Evolutionary conservation across 2,797 vertebrate species (phyloP).

Genomic region (Rhinichthys osculus): DNA sequence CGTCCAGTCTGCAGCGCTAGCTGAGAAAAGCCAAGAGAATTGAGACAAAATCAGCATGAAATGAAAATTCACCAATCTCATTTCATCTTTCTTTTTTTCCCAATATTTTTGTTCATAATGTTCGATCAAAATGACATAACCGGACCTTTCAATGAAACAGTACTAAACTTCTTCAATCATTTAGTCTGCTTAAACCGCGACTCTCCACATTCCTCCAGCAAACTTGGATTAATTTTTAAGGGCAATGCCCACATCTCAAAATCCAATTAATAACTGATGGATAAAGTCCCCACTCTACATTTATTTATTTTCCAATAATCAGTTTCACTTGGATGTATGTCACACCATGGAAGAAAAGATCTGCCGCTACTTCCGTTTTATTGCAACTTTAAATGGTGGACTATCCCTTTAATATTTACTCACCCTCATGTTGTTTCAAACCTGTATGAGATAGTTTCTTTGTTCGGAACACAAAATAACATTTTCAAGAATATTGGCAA

Average conservation of each 20-base stretch:
- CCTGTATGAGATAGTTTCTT: neutral
- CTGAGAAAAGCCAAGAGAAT: constrained; percentile 64
- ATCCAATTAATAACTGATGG: neutral
- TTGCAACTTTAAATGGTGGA: neutral
- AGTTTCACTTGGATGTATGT: neutral
- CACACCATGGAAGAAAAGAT: neutral
- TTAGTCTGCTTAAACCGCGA: neutral
- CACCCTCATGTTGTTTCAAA: neutral
- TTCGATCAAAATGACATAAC: neutral
- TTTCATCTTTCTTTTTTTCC: no score
- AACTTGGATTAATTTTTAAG: neutral
- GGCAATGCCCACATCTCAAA: neutral
- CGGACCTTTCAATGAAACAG: neutral
- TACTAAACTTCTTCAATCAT: neutral
- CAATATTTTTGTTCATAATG: neutral
- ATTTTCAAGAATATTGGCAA: neutral
- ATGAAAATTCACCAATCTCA: neutral
- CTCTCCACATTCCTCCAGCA: neutral
- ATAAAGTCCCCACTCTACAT: neutral
- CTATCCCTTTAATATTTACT: neutral
- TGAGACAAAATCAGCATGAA: neutral
- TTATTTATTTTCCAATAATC: neutral
- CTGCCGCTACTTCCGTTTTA: neutral
- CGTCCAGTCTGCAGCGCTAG: constrained; percentile 90
- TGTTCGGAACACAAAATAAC: neutral